Base-by-base conservation (phyloP, 2,113 vertebrate genomes). In the Garra rufa region DNA sequence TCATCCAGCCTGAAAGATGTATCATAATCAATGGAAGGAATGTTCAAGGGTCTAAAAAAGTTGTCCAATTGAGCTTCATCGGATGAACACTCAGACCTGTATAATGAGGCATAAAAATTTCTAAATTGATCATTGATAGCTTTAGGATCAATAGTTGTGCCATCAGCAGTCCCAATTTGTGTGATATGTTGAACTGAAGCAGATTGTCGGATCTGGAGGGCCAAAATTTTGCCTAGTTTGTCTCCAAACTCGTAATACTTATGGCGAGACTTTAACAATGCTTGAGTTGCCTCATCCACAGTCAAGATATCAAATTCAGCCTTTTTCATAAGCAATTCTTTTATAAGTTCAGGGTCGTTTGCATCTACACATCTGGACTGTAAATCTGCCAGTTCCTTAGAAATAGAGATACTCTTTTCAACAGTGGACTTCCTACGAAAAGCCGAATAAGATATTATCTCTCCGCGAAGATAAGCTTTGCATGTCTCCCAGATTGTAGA, bases 81-180 rank as follows among this genome's bases (percentile, higher is more conserved):
- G n/a, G 69, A 43, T 43, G 69, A 71, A 41, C 69, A 71, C 38
- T 71, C 69, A 71, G 69, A 71, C 9, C 15, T n/a, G 9, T 71
- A 71, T 6, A 71, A 43, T 2, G 9, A 43, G 11, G 15, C 6
- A 10, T 71, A 71, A 43, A 71, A 44, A 44, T n/a, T 43, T 9
- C 19, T 71, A 7, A 71, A 71, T n/a, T 71, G 34, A 1, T 44
- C 34, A 71, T 71, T 71, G 21, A 71, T 71, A 43, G 3, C 30
- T 65, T 65, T 24, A 65, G 26, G 10, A 10, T 65, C 5, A 26
- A 71, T 71, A 10, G 34, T 17, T 43, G 17, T 41, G 15, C 69
- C 69, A 43, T 71, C 10, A 1, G 4, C 21, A 10, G 69, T 43
- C n/a, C n/a, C n/a, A 11, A 71, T 71, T 43, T 71, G 15, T n/a